phyloP scores from a whole-genome alignment of 2,797 vertebrate genomes.

The Petrocephalus sullivani region DNA sequence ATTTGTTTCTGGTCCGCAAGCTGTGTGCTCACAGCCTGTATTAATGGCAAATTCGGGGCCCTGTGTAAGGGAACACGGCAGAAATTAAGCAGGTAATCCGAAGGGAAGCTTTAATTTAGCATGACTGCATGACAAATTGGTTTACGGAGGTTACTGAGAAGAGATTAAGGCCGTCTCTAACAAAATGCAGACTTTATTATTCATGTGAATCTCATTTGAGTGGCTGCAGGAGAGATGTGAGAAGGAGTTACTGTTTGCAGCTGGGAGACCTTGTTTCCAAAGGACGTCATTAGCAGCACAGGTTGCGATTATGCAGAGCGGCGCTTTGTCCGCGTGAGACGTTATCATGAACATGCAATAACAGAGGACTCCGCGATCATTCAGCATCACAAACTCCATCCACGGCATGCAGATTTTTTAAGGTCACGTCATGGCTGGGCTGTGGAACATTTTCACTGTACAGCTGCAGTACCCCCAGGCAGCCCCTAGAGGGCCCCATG shows the following conservation, averaged over 20 bases:
- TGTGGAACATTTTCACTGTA: neutral
- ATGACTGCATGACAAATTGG: slow-evolving; percentile 3
- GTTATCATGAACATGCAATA: neutral
- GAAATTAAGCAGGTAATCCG: neutral
- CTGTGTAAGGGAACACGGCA: neutral
- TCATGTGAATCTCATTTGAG: slow-evolving; percentile 15
- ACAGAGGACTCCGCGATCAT: neutral
- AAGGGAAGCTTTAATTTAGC: neutral
- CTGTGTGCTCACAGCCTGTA: neutral
- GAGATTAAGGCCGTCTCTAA: neutral
- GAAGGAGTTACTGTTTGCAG: neutral
- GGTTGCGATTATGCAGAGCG: neutral
- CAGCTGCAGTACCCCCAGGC: neutral
- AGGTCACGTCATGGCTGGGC: neutral
- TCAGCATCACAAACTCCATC: neutral
- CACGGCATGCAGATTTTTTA: neutral
- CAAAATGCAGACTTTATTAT: slow-evolving; percentile 7
- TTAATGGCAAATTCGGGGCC: neutral
- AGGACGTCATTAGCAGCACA: neutral
- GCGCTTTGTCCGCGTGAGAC: neutral
- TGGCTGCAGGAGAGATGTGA: neutral
- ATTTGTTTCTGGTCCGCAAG: neutral
- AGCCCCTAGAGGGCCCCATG: neutral
- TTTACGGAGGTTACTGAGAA: neutral
- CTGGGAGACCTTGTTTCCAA: neutral